Conservation (phyloP, 2,797 vertebrate genomes). For the Xenopus petersii region DNA sequence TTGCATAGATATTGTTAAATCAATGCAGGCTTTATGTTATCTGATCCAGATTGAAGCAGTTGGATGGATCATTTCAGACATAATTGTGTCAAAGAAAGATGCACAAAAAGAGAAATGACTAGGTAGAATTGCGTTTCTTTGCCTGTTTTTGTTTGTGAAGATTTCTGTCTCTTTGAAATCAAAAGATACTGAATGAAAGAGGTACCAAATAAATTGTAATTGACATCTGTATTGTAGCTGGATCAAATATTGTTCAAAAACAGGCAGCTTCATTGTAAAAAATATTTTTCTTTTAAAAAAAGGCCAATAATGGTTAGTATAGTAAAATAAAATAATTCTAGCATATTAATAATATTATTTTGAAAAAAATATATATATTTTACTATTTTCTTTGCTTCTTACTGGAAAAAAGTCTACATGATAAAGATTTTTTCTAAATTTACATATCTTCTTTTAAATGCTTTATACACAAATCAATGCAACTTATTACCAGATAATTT, state of each 20-base stretch:
- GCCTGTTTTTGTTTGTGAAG: conserved; percentile 53
- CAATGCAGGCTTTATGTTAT: conserved; percentile 59
- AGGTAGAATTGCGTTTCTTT: conserved; percentile 53
- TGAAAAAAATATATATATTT: too few species aligned
- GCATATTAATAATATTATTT: too few species aligned
- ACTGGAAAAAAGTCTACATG: too few species aligned
- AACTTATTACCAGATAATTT: too few species aligned
- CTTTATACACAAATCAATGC: too few species aligned
- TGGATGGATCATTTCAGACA: conserved; percentile 57
- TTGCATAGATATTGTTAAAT: conserved; percentile 56
- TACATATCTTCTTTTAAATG: too few species aligned
- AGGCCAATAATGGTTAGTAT: too few species aligned
- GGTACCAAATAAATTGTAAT: conserved; percentile 48
- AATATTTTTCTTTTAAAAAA: too few species aligned
- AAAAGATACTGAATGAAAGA: conserved; percentile 34
- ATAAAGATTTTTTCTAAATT: too few species aligned
- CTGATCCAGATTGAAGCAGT: conserved; percentile 59
- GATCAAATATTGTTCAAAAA: conserved; percentile 38
- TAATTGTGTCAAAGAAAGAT: conserved; percentile 57
- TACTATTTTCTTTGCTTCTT: too few species aligned
- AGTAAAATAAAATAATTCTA: too few species aligned
- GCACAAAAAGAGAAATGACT: conserved; percentile 53
- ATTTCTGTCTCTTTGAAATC: conserved; percentile 56
- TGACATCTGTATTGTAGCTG: conserved; percentile 37
- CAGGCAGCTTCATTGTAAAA: too few species aligned